phyloP scores from a whole-genome alignment of 2,888 invertebrate genomes.

The Drosophila multiciliata region DNA sequence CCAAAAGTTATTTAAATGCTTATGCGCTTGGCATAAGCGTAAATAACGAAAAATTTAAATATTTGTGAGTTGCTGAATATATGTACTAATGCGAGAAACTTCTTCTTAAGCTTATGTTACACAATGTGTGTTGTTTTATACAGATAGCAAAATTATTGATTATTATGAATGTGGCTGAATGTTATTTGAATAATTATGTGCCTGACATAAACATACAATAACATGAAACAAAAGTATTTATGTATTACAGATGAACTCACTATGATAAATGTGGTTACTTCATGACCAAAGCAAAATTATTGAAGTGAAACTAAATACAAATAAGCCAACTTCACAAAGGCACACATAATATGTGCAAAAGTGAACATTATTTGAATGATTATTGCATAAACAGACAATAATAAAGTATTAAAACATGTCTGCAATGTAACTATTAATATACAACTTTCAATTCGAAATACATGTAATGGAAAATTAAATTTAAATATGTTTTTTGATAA shows the following conservation, averaged over 20 bases:
- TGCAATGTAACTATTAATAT: not conserved
- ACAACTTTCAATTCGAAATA: constrained; percentile 9
- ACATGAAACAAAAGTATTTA: not conserved
- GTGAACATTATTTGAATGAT: constrained; percentile 9
- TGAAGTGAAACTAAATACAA: not conserved
- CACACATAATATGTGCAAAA: not conserved
- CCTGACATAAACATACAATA: constrained; percentile 22
- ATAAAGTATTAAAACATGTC: not conserved
- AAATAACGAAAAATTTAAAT: no score
- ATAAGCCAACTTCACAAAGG: not conserved
- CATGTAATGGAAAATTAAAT: constrained; percentile 5
- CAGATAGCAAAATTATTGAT: not conserved
- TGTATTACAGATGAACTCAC: not conserved
- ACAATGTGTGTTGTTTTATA: not conserved
- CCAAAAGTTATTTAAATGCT: not conserved
- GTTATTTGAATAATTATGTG: constrained; percentile 25
- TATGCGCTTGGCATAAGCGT: not conserved
- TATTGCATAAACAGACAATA: constrained; percentile 28
- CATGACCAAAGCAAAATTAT: not conserved
- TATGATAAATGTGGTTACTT: not conserved
- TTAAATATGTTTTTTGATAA: not conserved
- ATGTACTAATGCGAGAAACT: no score
- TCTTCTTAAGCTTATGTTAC: not conserved
- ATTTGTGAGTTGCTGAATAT: no score
- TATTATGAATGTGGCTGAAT: not conserved